phyloP scores from a whole-genome alignment of 2,113 vertebrate genomes.

The Dicentrarchus labrax region DNA sequence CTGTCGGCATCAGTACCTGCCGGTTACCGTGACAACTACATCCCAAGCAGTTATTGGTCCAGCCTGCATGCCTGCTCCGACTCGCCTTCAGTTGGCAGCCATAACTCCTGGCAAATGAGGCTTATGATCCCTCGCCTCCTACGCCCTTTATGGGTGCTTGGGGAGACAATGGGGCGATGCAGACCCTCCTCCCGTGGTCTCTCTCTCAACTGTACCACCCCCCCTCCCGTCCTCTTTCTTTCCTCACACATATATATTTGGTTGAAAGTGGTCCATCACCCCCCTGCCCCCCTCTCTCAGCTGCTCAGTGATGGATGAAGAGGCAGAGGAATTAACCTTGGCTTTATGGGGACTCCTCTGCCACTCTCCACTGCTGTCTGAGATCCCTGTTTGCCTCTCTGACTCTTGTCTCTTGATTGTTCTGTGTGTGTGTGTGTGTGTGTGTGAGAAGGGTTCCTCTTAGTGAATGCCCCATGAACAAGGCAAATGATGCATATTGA shows the following conservation, averaged over 20 bases:
- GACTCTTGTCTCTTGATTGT: constrained; percentile 50
- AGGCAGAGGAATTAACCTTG: constrained; percentile 84
- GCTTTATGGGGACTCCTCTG: constrained; percentile 82
- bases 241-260: constrained; percentile 65
- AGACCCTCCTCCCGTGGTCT: constrained; percentile 39
- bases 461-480: constrained; percentile 73
- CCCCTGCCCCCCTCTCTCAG: constrained; percentile 24
- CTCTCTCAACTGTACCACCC: constrained; percentile 65
- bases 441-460: constrained; percentile 42
- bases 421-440: constrained; percentile 21
- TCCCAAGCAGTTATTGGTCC: constrained; percentile 42
- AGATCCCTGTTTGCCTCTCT: constrained; percentile 65
- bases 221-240: constrained; percentile 15
- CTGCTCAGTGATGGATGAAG: constrained; percentile 81
- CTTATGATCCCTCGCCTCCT: constrained; percentile 79
- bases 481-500: constrained; percentile 78
- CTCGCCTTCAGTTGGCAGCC: constrained; percentile 57
- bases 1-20: constrained; percentile 40
- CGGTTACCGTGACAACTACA: constrained; percentile 65
- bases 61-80: constrained; percentile 19
- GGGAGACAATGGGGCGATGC: constrained; percentile 84
- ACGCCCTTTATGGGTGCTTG: constrained; percentile 86
- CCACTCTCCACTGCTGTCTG: constrained; percentile 69
- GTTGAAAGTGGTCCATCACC: constrained; percentile 72
- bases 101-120: constrained; percentile 81